Evolutionary conservation across 2,888 invertebrate genomes (phyloP).

Genomic region (Heliconius ismenius): DNA sequence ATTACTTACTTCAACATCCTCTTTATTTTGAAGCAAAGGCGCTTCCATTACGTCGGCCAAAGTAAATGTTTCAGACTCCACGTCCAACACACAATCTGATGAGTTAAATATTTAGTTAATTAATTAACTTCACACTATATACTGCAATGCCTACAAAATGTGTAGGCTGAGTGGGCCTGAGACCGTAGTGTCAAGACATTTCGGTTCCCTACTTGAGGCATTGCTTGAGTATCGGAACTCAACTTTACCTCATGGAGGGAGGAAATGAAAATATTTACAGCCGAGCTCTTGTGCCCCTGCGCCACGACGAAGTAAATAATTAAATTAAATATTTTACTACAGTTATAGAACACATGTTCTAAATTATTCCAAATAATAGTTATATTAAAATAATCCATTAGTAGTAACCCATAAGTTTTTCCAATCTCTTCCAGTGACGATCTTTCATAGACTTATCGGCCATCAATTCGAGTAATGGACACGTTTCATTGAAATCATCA

Average conservation of each 20-base stretch:
- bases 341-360: too few relatives aligned
- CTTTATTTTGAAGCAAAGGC: conserved; percentile 89
- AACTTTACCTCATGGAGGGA: too few relatives aligned
- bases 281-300: too few relatives aligned
- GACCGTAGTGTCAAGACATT: not conserved
- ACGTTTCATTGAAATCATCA: conserved; percentile 94
- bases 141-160: not conserved
- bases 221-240: too few relatives aligned
- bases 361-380: not conserved
- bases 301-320: too few relatives aligned
- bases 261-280: too few relatives aligned
- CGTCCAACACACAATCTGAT: conserved; percentile 85
- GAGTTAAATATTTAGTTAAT: not conserved
- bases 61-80: conserved; percentile 90
- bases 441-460: conserved; percentile 92
- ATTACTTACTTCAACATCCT: conserved; percentile 88
- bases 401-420: conserved; percentile 76
- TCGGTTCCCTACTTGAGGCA: not conserved
- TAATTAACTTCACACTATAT: not conserved
- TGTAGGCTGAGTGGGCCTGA: not conserved
- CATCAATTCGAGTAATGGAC: conserved; percentile 93
- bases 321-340: too few relatives aligned
- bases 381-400: not conserved
- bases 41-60: conserved; percentile 92
- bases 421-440: conserved; percentile 87